These are phyloP conservation scores for Amblyjoppa proteus DNA, from an alignment of 2,888 invertebrate species.

Conservation along the genomic window DNA sequence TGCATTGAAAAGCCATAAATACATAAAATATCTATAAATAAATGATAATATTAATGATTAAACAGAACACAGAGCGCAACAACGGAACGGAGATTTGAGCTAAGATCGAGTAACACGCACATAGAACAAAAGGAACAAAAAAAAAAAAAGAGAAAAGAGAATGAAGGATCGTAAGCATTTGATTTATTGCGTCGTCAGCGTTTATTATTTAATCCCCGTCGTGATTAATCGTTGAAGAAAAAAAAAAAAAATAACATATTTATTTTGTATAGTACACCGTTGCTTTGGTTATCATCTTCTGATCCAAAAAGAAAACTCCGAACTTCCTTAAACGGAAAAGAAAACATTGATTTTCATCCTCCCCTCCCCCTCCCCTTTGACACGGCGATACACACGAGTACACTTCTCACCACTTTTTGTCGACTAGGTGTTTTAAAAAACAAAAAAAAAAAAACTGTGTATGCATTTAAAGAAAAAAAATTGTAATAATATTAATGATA, in stretches of 20 bases:
- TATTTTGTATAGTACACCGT: conserved; percentile 66
- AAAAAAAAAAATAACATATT: conserved; percentile 57
- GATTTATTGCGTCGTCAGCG: conserved; percentile 19
- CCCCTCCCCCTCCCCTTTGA: background rate
- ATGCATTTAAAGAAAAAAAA: conserved; percentile 79
- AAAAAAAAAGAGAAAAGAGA: conserved; percentile 41
- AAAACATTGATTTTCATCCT: conserved; percentile 38
- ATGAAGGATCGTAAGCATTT: conserved; percentile 35
- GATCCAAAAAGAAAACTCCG: conserved; percentile 17
- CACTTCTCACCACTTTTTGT: conserved; percentile 73
- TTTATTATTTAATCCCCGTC: conserved; percentile 40
- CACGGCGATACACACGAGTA: conserved; percentile 13
- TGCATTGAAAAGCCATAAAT: conserved; percentile 25
- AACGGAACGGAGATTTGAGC: conserved; percentile 51
- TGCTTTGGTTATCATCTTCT: conserved; percentile 32
- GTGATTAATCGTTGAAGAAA: conserved; percentile 54
- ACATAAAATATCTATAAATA: conserved; percentile 32
- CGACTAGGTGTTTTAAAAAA: conserved; percentile 70
- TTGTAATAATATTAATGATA: conserved; percentile 77
- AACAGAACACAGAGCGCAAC: conserved; percentile 33
- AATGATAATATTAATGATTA: conserved; percentile 52
- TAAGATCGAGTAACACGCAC: conserved; percentile 53
- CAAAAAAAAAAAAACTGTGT: conserved; percentile 75
- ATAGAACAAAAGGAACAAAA: conserved; percentile 35
- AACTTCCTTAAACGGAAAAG: conserved; percentile 1